Evolutionary conservation across 2,113 vertebrate genomes (phyloP).

Genomic region (Deroptyus accipitrinus): DNA sequence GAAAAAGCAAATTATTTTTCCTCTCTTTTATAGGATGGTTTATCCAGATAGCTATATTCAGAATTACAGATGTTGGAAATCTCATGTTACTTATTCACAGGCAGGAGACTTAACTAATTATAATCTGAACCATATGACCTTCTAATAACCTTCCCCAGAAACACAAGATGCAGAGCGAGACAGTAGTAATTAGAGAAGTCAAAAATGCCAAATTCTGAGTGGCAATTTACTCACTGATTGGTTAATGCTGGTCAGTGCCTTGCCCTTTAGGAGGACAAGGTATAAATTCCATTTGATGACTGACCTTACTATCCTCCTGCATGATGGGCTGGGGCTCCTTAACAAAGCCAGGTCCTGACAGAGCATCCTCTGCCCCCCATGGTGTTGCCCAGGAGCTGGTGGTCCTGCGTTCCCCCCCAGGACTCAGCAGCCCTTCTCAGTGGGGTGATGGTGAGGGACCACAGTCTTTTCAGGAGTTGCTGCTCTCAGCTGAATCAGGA

Average conservation of each 20-base stretch:
- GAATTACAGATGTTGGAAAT: not conserved
- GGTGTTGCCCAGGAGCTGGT: not conserved
- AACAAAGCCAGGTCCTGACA: not conserved
- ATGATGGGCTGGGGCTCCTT: not conserved
- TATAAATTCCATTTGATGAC: not conserved
- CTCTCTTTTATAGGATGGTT: not conserved
- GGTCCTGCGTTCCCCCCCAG: rapidly evolving
- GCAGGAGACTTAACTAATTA: not conserved
- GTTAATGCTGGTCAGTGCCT: not conserved
- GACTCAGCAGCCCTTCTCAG: not conserved
- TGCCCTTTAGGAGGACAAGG: not conserved
- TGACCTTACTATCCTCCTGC: not conserved
- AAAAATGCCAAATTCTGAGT: not conserved
- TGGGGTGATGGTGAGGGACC: rapidly evolving
- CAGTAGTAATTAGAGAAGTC: not conserved
- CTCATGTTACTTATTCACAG: not conserved
- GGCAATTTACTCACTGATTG: not conserved
- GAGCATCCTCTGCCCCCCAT: not conserved
- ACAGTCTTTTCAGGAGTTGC: rapidly evolving
- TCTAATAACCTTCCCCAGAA: conserved; percentile 28
- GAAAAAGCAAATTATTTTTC: conserved; percentile 6
- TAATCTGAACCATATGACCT: not conserved
- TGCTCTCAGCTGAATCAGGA: not conserved
- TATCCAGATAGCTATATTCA: not conserved
- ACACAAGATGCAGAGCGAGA: not conserved